These are phyloP conservation scores for Chamaetylas fuelleborni DNA, from an alignment of 2,113 vertebrate genomes.

Conservation along the genomic window DNA sequence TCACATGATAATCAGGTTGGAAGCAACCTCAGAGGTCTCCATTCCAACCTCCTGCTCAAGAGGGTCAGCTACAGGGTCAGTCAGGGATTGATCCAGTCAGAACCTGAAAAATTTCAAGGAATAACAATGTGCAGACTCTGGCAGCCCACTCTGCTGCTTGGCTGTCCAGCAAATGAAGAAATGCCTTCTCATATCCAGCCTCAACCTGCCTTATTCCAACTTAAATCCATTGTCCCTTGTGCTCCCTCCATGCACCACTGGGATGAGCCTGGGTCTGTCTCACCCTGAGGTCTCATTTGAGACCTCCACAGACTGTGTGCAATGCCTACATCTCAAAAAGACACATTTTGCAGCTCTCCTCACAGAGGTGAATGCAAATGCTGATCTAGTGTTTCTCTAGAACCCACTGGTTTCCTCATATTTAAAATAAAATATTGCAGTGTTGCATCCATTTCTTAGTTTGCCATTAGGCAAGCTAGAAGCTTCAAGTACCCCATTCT, in stretches of 20 bases:
- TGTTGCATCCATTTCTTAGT: not conserved
- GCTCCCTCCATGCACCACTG: not conserved
- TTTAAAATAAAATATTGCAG: not conserved
- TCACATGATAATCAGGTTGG: not conserved
- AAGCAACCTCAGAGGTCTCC: not conserved
- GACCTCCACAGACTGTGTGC: not conserved
- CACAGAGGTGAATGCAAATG: not conserved
- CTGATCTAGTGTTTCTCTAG: not conserved
- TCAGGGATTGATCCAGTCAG: not conserved
- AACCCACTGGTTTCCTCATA: not conserved
- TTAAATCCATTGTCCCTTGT: not conserved
- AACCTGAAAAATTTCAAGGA: not conserved
- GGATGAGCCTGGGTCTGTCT: not conserved
- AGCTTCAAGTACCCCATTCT: not conserved
- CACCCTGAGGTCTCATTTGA: not conserved
- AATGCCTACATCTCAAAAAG: not conserved
- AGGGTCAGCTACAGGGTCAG: not conserved
- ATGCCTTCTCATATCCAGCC: not conserved
- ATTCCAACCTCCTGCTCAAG: not conserved
- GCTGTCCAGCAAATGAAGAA: not conserved
- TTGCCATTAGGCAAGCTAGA: not conserved
- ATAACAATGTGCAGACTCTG: not conserved
- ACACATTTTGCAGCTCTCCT: not conserved
- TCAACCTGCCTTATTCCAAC: not conserved
- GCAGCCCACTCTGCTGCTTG: not conserved